A percentile compares a stretch with the other conserved stretches of the same genome.
These are phyloP conservation scores for Mormyrus lacerda DNA, from an alignment of 2,113 vertebrate genomes.

Conservation along the genomic window DNA sequence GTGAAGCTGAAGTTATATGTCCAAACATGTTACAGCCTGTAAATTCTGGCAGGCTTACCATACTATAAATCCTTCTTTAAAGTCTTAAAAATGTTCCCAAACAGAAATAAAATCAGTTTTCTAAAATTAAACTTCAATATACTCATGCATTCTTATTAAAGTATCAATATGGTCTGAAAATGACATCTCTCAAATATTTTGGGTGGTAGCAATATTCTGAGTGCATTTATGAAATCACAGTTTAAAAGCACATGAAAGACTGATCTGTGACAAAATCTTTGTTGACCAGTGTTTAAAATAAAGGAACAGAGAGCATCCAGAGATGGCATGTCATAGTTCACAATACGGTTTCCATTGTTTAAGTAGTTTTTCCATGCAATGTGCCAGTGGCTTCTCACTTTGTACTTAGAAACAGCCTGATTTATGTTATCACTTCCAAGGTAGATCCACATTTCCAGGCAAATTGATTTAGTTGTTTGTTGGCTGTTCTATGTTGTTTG, in stretches of 20 bases:
- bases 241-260: background rate
- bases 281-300: background rate
- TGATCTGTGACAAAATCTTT: background rate
- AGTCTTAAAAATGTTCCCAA: no score
- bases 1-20: no score
- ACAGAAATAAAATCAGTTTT: no score
- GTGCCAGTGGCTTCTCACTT: background rate
- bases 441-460: background rate
- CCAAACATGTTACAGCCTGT: no score
- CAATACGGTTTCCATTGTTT: background rate
- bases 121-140: no score
- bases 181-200: background rate
- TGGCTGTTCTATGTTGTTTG: background rate
- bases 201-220: background rate
- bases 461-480: background rate
- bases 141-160: no score
- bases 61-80: no score
- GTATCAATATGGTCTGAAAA: no score
- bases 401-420: background rate
- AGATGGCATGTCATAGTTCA: background rate
- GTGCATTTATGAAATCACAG: background rate
- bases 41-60: no score
- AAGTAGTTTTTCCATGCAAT: background rate
- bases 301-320: background rate
- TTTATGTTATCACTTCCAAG: background rate